Base-by-base conservation (phyloP, 64 coral and sea anemone species). In the Stichodactyla mertensii region DNA sequence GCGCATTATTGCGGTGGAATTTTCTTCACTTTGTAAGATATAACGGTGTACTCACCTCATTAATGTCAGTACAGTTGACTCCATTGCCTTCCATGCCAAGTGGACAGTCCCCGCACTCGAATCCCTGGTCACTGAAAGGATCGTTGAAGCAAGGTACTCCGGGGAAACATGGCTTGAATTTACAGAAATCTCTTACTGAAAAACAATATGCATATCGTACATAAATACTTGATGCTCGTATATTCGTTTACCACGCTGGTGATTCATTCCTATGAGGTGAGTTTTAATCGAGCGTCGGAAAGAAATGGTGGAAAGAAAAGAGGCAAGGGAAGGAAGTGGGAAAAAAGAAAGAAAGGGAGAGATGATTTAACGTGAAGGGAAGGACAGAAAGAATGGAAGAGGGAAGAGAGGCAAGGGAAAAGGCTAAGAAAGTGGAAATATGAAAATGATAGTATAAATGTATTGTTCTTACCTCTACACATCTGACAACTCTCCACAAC, bases 41-140 rank as follows among this genome's bases (percentile, higher is more conserved):
- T 58, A 58, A 58, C 0, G 0, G 15, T 11, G 62, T 66, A 66
- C 61, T 64, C 15, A 98, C 95, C 95, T 98, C 95, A 85, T 98
- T 87, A 10, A 98, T 61, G 23, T 93, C 95, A 9, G 92, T 91
- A 7, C 95, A 98, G 84, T 93, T 93, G 19, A 93, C 27, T 27
- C 95, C 95, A 55, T 98, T 86, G 26, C 95, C 95, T 60, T 93
- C 85, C 96, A 98, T 94, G 51, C 96, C 96, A n/a, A 98, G 88
- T 0, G 96, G 96, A 61, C 96, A 98, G 20, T 89, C 88, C 19
- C 96, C 96, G 82, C 96, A 98, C 26, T 90, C 87, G 55, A 94
- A 98, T 23, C 96, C 96, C 20, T 79, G 69, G 0, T 61, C 27
- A 15, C 79, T 91, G 19, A 57, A 52, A 20, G 96, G 96, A 56